Base-by-base conservation (phyloP, 2,888 invertebrate genomes). In the Halocaridina rubra region DNA sequence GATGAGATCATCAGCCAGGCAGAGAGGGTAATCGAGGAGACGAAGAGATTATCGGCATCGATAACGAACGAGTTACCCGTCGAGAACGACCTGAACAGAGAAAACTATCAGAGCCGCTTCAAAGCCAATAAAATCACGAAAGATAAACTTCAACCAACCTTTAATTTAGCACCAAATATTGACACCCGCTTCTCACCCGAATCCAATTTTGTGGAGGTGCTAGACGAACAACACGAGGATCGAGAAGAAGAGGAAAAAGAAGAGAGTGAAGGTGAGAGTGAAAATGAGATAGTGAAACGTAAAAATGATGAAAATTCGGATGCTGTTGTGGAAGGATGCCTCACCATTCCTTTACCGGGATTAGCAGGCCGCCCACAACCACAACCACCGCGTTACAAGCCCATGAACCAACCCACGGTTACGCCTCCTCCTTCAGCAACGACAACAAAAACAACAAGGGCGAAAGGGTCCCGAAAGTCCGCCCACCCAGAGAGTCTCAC, bases 1-100 rank as follows among this genome's bases (percentile, higher is more conserved):
- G 82, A 82, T 53, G 69, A 46, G 59, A 77, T 82, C 39, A 82
- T 82, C 82, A 82, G 61, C 69, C 69, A 77, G 30, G 85, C 85
- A 13, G 81, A 85, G 32, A 39, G 74, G 8, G 81, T 81, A 13
- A 81, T 81, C 24, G 78, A 81, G n/a, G 81, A 85, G 33, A 85
- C 81, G 67, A 77, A 81, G 61, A 39, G 85, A 61, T 71, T 85
- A 24, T 81, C 85, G 22, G 75, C 81, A 22, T 46, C 29, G 2
- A 39, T 53, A 1, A 53, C 16, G 16, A 53, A 53, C 16, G 53
- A 53, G 2, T 22, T 13, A 5, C 69, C 71, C 0, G 27, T 29
- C 16, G 82, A 64, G 67, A 82, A 82, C 22, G 82, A 82, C 39
- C 39, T 82, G 19, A 77, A 77, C 19, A 27, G 59, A 13, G 76